Base-by-base conservation (phyloP, 1,140 invertebrate species). In the Chionoecetes opilio region DNA sequence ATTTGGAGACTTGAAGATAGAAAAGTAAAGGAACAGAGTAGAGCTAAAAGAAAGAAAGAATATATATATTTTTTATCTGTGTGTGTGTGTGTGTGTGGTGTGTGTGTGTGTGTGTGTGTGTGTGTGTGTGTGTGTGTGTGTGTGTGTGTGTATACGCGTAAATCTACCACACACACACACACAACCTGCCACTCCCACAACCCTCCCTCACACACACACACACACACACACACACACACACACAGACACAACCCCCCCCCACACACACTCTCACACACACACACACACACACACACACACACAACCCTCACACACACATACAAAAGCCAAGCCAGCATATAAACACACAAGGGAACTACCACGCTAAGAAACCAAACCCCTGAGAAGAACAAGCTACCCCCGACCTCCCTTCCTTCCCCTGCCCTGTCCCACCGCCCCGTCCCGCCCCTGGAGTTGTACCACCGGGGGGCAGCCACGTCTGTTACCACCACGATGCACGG, bases 171-270 rank as follows among this genome's bases (percentile, higher is more conserved):
- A 75, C 53, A 75, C 53, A 75, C 53, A 75, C 53, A 75, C 53
- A 75, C 53, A 26, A n/a, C n/a, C n/a, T n/a, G n/a, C n/a, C n/a
- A n/a, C n/a, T n/a, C n/a, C n/a, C n/a, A n/a, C n/a, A n/a, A n/a
- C n/a, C n/a, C n/a, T n/a, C n/a, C n/a, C n/a, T n/a, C 53, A 75
- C 53, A 26, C 53, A 75, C 9, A 75, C 9, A 75, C 21, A 21
- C 53, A 75, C 53, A 75, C 53, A 75, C 53, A 75, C 53, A 75
- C 53, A 75, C 53, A 75, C 53, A 75, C 53, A 75, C 53, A 75
- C 53, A 75, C 53, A 75, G 8, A 75, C 53, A 75, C 53, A 75
- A n/a, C n/a, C n/a, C n/a, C n/a, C 53, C 8, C 53, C 8, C 53
- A 75, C 53, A 75, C 53, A 75, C 53, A 75, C 53, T 14, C 53